These are phyloP conservation scores for Limnephilus auricula DNA, from an alignment of 2,888 invertebrate genomes.

Conservation along the genomic window DNA sequence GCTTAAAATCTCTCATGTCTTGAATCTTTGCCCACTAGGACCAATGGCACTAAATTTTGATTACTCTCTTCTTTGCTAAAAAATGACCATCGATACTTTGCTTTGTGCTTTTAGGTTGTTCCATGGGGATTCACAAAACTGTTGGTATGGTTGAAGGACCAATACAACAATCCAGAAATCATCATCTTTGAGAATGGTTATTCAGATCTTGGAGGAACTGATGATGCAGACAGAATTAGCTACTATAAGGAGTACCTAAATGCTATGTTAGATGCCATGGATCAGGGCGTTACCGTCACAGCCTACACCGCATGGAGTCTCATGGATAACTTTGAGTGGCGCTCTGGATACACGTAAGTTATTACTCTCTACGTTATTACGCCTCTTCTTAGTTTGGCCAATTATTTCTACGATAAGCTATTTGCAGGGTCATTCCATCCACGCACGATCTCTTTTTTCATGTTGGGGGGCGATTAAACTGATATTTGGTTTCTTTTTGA, in stretches of 20 bases:
- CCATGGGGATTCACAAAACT: constrained; percentile 83
- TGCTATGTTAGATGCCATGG: constrained; percentile 66
- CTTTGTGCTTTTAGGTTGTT: constrained; percentile 74
- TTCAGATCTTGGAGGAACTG: constrained; percentile 73
- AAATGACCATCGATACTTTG: neutral
- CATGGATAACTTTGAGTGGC: constrained; percentile 83
- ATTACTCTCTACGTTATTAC: too few relatives aligned
- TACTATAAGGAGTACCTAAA: constrained; percentile 73
- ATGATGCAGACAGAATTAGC: constrained; percentile 75
- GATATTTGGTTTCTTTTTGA: neutral
- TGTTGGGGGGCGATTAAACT: neutral
- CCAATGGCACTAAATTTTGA: neutral
- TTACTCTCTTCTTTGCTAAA: neutral
- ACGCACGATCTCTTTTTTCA: neutral
- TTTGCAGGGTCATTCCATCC: too few relatives aligned
- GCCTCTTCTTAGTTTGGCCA: neutral
- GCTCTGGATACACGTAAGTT: constrained; percentile 76
- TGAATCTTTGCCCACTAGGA: too few relatives aligned
- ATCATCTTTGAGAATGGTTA: constrained; percentile 82
- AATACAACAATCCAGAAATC: constrained; percentile 79
- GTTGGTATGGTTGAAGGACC: constrained; percentile 79
- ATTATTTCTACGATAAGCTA: neutral
- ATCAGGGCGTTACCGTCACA: constrained; percentile 69
- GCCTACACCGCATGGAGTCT: constrained; percentile 81
- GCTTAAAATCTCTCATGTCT: neutral